phyloP scores from a whole-genome alignment of 2,113 vertebrate species.

The Lichenostomus cassidix region DNA sequence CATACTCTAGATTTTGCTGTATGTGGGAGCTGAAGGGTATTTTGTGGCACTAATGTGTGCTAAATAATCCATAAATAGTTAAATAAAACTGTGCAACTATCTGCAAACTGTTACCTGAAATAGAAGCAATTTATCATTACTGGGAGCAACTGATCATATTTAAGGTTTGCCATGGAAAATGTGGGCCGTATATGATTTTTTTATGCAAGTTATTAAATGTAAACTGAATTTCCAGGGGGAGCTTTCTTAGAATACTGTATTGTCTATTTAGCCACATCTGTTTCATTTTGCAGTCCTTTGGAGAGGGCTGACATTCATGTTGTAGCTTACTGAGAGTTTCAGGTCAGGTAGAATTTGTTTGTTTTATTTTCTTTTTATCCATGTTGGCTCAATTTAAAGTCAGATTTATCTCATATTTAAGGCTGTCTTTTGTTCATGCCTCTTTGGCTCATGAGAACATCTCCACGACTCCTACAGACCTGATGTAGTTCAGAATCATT shows the following conservation, averaged over 20 bases:
- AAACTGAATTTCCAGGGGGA: not conserved
- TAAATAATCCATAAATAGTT: not conserved
- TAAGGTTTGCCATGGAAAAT: not conserved
- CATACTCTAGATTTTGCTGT: not conserved
- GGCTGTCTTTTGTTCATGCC: constrained; percentile 5
- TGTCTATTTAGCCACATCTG: not conserved
- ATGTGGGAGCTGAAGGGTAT: not conserved
- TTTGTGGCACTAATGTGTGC: not conserved
- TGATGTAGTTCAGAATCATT: constrained; percentile 30
- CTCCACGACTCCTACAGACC: not conserved
- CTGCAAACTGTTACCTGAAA: not conserved
- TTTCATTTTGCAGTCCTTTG: not conserved
- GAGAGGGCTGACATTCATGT: not conserved
- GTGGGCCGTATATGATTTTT: not conserved
- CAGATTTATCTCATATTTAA: not conserved
- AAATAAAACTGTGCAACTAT: not conserved
- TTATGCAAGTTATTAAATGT: not conserved
- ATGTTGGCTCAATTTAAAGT: not conserved
- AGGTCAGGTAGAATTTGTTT: not conserved
- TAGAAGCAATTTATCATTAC: not conserved
- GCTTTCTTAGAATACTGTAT: not conserved
- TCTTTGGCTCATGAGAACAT: constrained; percentile 15
- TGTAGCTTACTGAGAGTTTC: not conserved
- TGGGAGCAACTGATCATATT: not conserved
- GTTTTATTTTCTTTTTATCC: not conserved